Conservation (phyloP, 2,797 vertebrate species). For the Morus bassanus region DNA sequence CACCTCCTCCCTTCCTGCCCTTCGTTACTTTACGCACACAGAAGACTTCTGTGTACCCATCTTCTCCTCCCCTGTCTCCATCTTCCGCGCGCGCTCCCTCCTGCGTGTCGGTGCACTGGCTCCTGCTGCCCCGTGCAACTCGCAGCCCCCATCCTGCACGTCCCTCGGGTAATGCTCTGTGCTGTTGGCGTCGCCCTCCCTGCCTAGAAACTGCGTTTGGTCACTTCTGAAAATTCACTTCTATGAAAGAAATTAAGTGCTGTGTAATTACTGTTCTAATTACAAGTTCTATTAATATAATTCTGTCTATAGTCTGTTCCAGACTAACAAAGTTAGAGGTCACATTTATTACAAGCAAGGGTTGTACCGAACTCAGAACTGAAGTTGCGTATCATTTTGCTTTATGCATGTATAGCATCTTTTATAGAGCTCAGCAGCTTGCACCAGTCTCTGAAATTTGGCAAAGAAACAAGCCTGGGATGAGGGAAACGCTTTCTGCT, state of each 20-base stretch:
- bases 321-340: not conserved
- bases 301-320: not conserved
- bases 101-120: rapidly evolving
- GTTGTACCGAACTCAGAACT: not conserved
- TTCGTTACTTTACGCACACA: not conserved
- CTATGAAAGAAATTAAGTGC: not conserved
- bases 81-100: not conserved
- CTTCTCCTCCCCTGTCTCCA: rapidly evolving
- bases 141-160: rapidly evolving
- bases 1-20: not conserved
- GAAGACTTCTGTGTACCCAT: not conserved
- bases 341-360: not conserved
- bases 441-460: not conserved
- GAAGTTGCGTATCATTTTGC: not conserved
- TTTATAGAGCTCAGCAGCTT: not conserved
- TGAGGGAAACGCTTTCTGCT: not conserved
- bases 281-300: not conserved
- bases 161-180: not conserved
- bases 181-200: rapidly evolving
- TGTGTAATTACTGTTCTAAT: not conserved
- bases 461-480: not conserved
- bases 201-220: not conserved
- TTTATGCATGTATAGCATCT: not conserved
- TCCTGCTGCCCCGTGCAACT: not conserved
- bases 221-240: not conserved